Percentiles rank a stretch among this genome's conserved stretches.
These are phyloP conservation scores for Margarornis squamiger DNA, from an alignment of 2,797 vertebrate species.

Conservation along the genomic window DNA sequence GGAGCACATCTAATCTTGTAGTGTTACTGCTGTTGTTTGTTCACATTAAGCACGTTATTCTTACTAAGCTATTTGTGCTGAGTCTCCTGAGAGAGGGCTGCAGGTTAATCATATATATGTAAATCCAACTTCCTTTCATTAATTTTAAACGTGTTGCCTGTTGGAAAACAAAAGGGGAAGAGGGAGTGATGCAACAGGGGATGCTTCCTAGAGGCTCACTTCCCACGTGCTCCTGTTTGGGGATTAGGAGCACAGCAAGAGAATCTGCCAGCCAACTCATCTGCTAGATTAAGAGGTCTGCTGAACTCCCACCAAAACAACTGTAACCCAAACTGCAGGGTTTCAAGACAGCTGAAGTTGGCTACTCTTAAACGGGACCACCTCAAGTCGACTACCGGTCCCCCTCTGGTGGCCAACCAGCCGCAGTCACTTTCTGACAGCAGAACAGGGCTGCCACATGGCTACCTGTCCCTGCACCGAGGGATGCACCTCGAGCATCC, in stretches of 20 bases:
- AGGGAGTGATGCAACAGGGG: not conserved
- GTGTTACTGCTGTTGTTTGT: not conserved
- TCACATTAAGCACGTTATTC: not conserved
- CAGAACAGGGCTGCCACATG: fast-evolving
- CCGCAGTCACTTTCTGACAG: not conserved
- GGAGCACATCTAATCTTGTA: constrained; percentile 9
- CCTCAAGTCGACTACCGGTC: not conserved
- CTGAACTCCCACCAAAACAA: not conserved
- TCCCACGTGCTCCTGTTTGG: not conserved
- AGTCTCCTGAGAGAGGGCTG: not conserved
- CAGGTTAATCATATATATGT: not conserved
- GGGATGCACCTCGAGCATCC: not conserved
- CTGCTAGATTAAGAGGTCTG: not conserved
- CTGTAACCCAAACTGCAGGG: not conserved
- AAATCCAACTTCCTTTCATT: not conserved
- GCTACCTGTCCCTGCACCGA: not conserved
- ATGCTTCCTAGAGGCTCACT: not conserved
- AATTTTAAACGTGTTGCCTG: not conserved
- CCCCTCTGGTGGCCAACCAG: constrained; percentile 56
- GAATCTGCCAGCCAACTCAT: not conserved
- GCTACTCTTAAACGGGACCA: not conserved
- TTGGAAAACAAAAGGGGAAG: not conserved
- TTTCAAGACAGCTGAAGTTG: not conserved
- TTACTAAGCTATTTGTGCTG: constrained; percentile 1
- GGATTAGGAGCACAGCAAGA: not conserved